Conservation (phyloP, 2,888 invertebrate genomes). For the Drosophila multiciliata region DNA sequence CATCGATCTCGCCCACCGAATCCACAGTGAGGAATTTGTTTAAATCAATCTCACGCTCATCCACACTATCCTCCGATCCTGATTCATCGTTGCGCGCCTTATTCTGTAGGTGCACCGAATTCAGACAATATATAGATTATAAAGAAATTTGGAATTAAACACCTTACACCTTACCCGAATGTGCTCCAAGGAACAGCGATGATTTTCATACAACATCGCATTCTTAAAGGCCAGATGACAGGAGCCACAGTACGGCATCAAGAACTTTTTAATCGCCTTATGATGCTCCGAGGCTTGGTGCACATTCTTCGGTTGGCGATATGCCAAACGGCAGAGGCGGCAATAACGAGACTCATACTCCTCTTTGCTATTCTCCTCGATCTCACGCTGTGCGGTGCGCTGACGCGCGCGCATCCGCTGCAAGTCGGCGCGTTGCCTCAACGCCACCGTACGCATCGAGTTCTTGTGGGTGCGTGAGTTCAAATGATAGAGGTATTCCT, state of each 20-base stretch:
- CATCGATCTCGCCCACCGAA: conserved; percentile 93
- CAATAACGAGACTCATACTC: conserved; percentile 89
- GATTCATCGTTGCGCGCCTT: conserved; percentile 87
- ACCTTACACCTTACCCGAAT: conserved; percentile 87
- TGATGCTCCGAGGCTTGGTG: conserved; percentile 93
- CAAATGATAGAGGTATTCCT: conserved; percentile 91
- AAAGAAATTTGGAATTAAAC: neutral
- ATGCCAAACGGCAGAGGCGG: conserved; percentile 90
- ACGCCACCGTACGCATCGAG: conserved; percentile 90
- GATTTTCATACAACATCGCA: conserved; percentile 94
- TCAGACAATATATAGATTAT: conserved; percentile 4
- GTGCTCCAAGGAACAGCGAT: conserved; percentile 92
- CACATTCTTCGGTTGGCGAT: conserved; percentile 90
- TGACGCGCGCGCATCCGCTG: conserved; percentile 92
- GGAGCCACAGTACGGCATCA: conserved; percentile 92
- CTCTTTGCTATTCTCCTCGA: conserved; percentile 89
- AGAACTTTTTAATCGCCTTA: conserved; percentile 93
- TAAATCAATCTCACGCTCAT: conserved; percentile 91
- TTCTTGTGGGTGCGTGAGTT: conserved; percentile 89
- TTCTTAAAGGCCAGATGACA: conserved; percentile 92
- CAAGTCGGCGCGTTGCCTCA: conserved; percentile 90
- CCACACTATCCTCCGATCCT: conserved; percentile 87
- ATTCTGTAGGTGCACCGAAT: conserved; percentile 83
- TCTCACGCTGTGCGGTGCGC: conserved; percentile 91
- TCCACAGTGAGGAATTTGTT: conserved; percentile 95